Conservation (phyloP, 2,888 invertebrate species). For the Dasypogon diadema region DNA sequence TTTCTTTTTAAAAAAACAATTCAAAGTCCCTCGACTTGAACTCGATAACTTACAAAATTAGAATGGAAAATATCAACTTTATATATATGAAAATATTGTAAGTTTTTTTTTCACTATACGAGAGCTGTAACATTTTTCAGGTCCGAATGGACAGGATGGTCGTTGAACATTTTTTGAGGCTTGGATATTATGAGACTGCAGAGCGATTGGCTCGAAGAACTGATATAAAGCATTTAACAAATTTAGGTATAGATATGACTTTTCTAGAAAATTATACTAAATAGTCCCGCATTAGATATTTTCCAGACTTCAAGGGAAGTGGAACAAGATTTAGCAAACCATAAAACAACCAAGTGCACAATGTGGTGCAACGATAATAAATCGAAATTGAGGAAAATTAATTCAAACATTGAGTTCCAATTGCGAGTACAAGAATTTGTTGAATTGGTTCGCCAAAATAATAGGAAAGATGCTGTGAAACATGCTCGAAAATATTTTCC, state of each 20-base stretch:
- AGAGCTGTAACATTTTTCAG: too few species aligned
- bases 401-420: constrained; percentile 96
- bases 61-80: too few species aligned
- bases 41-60: too few species aligned
- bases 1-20: too few species aligned
- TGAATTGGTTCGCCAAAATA: constrained; percentile 89
- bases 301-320: constrained; percentile 87
- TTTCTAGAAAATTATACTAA: too few species aligned
- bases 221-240: constrained; percentile 87
- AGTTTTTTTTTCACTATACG: too few species aligned
- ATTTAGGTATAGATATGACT: constrained; percentile 76
- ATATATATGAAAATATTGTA: too few species aligned
- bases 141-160: constrained; percentile 93
- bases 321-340: constrained; percentile 84
- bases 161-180: constrained; percentile 94
- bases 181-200: constrained; percentile 96
- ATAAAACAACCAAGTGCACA: constrained; percentile 89
- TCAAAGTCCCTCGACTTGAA: too few species aligned
- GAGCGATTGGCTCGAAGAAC: constrained; percentile 86
- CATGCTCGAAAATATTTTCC: constrained; percentile 95
- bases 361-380: constrained; percentile 98
- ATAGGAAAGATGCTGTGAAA: constrained; percentile 90
- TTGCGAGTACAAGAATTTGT: constrained; percentile 88
- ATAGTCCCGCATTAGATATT: constrained; percentile 75
- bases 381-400: constrained; percentile 92